A percentile compares a stretch with the other conserved stretches of the same genome.
Evolutionary conservation across 2,797 vertebrate species (phyloP).

Genomic region (Nannoperca obscura): DNA sequence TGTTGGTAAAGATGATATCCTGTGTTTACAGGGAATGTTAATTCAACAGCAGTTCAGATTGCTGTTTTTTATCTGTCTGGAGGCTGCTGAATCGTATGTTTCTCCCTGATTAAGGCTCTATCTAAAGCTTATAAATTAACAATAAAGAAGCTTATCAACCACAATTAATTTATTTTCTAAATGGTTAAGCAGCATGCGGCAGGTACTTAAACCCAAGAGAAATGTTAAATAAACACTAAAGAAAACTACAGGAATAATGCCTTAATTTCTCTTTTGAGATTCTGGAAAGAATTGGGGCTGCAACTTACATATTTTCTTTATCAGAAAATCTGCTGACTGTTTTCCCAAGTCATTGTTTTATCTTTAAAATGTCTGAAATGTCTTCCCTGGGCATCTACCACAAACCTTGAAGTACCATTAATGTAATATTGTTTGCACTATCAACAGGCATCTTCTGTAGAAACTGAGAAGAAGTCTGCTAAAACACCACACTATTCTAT

Average conservation of each 20-base stretch:
- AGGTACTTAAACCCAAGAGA: neutral
- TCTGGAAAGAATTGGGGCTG: neutral
- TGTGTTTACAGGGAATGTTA: neutral
- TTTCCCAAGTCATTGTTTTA: neutral
- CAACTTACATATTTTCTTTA: neutral
- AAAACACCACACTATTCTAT: neutral
- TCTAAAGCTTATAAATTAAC: conserved; percentile 4
- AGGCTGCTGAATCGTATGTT: neutral
- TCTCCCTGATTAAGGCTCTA: conserved; percentile 5
- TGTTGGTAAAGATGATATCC: neutral
- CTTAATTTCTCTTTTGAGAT: neutral
- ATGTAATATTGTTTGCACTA: neutral
- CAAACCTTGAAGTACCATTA: neutral
- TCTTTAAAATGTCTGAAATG: neutral
- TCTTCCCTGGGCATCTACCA: neutral
- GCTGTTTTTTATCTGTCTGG: conserved; percentile 13
- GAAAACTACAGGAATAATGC: neutral
- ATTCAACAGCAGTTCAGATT: neutral
- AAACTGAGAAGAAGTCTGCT: neutral
- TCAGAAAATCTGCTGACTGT: neutral
- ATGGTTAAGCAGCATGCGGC: neutral
- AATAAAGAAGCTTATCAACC: neutral
- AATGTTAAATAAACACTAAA: neutral
- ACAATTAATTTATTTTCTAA: neutral
- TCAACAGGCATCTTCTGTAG: neutral